These are phyloP conservation scores for Equus przewalskii DNA, from an alignment of 2,113 vertebrate species.

Conservation along the genomic window DNA sequence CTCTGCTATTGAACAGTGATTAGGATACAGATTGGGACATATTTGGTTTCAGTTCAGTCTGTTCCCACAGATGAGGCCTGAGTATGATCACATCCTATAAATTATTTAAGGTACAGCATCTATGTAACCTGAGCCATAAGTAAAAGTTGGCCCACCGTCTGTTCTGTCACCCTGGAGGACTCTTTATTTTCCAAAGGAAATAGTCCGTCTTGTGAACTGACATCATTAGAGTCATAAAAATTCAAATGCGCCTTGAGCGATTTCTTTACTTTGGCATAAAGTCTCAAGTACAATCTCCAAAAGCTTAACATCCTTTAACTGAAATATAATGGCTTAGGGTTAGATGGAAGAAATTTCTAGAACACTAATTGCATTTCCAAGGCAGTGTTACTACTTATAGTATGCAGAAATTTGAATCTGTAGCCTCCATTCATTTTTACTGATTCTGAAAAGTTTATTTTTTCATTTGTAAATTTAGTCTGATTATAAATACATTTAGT, in stretches of 20 bases:
- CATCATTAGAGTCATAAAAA: slow-evolving; percentile 73
- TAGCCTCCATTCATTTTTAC: neutral
- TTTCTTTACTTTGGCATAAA: slow-evolving; percentile 72
- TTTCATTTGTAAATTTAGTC: neutral
- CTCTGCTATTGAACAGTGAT: slow-evolving; percentile 81
- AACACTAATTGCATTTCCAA: neutral
- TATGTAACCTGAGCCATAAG: slow-evolving; percentile 85
- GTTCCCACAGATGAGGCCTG: slow-evolving; percentile 86
- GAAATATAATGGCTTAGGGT: slow-evolving; percentile 55
- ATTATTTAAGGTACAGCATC: slow-evolving; percentile 88
- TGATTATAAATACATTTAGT: slow-evolving; percentile 13
- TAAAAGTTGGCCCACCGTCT: slow-evolving; percentile 85
- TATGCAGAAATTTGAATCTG: neutral
- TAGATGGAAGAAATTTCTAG: slow-evolving; percentile 38
- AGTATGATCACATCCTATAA: slow-evolving; percentile 84
- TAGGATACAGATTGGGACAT: slow-evolving; percentile 85
- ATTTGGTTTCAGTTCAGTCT: slow-evolving; percentile 88
- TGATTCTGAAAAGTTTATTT: neutral
- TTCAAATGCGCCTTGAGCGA: slow-evolving; percentile 43
- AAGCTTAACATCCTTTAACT: slow-evolving; percentile 56
- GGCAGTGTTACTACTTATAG: neutral
- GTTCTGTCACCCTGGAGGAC: slow-evolving; percentile 82
- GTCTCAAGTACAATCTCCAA: neutral
- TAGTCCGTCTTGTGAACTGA: slow-evolving; percentile 78
- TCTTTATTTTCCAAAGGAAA: slow-evolving; percentile 78